phyloP scores from a whole-genome alignment of 2,113 vertebrate genomes.

The Rynchops niger region DNA sequence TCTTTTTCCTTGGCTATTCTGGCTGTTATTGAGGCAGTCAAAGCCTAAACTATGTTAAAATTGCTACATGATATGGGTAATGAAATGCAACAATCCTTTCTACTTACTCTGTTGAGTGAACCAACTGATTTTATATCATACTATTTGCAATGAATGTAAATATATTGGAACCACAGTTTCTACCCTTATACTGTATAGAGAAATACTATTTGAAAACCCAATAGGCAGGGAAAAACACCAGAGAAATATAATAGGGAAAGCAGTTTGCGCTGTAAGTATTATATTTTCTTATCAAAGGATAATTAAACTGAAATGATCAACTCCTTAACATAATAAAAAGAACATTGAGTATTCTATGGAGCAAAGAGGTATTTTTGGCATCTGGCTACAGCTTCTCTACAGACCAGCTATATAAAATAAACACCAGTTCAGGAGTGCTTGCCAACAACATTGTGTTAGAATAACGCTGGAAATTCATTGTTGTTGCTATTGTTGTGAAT shows the following conservation, averaged over 20 bases:
- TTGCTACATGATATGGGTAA: background rate
- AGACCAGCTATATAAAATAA: background rate
- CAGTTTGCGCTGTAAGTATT: constrained; percentile 1
- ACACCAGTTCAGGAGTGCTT: background rate
- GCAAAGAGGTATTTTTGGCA: constrained; percentile 21
- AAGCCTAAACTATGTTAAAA: constrained; percentile 25
- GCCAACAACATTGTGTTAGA: constrained; percentile 3
- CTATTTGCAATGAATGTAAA: background rate
- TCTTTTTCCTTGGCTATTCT: background rate
- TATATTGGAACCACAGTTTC: background rate
- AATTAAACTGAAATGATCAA: constrained; percentile 42
- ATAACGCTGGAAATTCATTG: background rate
- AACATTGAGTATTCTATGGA: constrained; percentile 8
- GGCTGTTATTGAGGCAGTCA: background rate
- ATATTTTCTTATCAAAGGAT: background rate
- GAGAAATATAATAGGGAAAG: background rate
- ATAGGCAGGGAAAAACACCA: background rate
- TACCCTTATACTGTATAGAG: background rate
- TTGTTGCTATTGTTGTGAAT: background rate
- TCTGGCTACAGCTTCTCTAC: background rate
- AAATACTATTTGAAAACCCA: constrained; percentile 9
- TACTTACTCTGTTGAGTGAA: background rate
- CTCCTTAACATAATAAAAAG: constrained; percentile 32
- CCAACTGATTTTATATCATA: background rate
- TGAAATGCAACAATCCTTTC: constrained; percentile 18